These are phyloP conservation scores for Panthera leo DNA, from an alignment of 2,113 vertebrate species.

Conservation along the genomic window DNA sequence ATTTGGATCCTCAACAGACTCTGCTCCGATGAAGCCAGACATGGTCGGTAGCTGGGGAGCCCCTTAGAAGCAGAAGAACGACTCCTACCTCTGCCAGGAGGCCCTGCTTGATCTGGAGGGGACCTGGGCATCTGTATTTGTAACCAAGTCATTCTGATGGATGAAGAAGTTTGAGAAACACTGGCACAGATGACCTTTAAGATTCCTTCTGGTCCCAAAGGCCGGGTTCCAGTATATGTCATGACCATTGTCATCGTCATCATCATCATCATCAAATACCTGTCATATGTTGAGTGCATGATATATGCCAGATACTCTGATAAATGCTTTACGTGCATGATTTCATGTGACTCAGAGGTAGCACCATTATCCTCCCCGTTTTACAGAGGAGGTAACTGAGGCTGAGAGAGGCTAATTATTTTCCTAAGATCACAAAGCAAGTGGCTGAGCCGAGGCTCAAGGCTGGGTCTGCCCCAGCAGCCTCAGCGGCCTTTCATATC, in stretches of 20 bases:
- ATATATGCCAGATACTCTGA: background rate
- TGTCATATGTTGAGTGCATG: background rate
- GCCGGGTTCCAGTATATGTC: background rate
- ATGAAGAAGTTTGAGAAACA: background rate
- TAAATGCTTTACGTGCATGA: background rate
- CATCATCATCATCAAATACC: background rate
- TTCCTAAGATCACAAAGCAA: background rate
- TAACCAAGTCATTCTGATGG: background rate
- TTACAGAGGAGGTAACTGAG: background rate
- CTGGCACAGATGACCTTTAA: background rate
- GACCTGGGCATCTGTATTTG: background rate
- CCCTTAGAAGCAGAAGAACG: no score
- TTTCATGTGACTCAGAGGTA: fast-evolving
- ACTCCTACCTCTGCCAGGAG: background rate
- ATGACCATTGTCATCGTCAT: no score
- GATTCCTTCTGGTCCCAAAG: background rate
- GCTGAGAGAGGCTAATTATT: background rate
- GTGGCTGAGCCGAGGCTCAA: background rate
- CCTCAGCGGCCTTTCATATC: background rate
- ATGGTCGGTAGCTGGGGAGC: background rate
- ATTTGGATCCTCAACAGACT: background rate
- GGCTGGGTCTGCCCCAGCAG: background rate
- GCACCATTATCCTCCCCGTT: background rate
- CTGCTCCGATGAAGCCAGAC: background rate
- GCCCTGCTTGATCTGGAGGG: background rate